Evolutionary conservation across 2,888 invertebrate species (phyloP), one percentile per base, ranked within the genome.

Genomic region (Eristalinus sepulchralis): DNA sequence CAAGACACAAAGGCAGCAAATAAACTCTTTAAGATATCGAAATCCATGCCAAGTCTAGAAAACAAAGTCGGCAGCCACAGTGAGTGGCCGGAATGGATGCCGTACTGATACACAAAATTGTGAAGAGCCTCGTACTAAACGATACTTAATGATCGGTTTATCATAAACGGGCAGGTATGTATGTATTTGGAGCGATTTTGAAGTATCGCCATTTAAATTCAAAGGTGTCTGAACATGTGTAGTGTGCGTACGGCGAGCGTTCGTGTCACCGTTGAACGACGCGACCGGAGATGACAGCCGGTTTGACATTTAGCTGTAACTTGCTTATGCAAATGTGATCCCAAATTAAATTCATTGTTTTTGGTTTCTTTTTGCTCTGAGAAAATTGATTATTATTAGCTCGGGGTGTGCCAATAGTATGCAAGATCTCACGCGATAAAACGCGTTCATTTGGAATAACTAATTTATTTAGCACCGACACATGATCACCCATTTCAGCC

Each of bases 161-260:
- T 66, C 64, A 57, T 13, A 13, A 11, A 20, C 31, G 31, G 24
- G 9, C 47, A 47, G 47, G 13, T 27, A 11, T 22, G 33, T 68
- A 55, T 77, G 62, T 68, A 77, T 77, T 77, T 68, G 31, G 68
- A 70, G 34, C 62, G 62, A 10, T 70, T 77, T 68, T n/a, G 34
- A 47, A 31, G 72, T 63, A 53, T 63, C 62, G 47, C 62, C 47
- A 63, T 53, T 62, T 8, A 17, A 47, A 57, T 33, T 63, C 11
- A n/a, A 72, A 20, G 55, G 62, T 60, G 59, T 57, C 39, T 55
- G 64, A 20, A 75, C 64, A 39, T 75, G 31, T 75, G 72, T 71
- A 60, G 20, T 73, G 55, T 24, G 31, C 20, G 27, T n/a, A 20
- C 13, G 27, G 27, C 6, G 11, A 39, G 36, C 1, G n/a, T 67